Evolutionary conservation across 2,888 invertebrate species (phyloP).

Genomic region (Rhaphigaster nebulosa): DNA sequence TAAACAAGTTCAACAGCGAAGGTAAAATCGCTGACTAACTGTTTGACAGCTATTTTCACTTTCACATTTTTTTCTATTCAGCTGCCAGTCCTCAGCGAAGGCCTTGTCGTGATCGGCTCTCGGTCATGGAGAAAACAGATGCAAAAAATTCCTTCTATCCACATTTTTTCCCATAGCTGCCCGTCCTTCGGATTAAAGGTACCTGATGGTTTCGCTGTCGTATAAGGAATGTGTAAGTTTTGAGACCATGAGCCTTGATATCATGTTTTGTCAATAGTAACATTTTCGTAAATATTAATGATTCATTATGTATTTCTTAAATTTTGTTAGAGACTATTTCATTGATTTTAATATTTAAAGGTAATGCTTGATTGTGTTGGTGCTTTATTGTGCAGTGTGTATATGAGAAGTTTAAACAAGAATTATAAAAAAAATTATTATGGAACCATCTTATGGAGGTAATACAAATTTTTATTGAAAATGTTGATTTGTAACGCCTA

Average conservation of each 20-base stretch:
- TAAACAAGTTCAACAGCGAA: not conserved
- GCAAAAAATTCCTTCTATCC: slow-evolving; percentile 8
- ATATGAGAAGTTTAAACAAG: too few species aligned
- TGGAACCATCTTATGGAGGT: too few species aligned
- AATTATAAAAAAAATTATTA: too few species aligned
- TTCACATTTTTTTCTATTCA: slow-evolving; percentile 10
- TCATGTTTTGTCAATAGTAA: not conserved
- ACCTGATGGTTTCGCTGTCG: not conserved
- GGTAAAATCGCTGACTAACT: not conserved
- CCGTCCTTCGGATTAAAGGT: not conserved
- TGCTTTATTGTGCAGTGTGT: too few species aligned
- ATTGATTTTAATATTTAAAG: too few species aligned
- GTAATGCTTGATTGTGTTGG: too few species aligned
- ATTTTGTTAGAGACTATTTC: too few species aligned
- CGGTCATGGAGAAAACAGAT: slow-evolving; percentile 10
- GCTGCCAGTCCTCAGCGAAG: not conserved
- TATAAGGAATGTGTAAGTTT: not conserved
- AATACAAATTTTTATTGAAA: too few species aligned
- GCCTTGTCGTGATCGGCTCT: not conserved
- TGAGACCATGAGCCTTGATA: not conserved
- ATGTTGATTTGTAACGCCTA: too few species aligned
- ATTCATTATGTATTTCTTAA: too few species aligned
- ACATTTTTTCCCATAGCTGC: not conserved
- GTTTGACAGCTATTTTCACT: slow-evolving; percentile 26
- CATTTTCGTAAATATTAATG: not conserved